phyloP scores from a whole-genome alignment of 2,113 vertebrate species.

The Oreotrochilus melanogaster region DNA sequence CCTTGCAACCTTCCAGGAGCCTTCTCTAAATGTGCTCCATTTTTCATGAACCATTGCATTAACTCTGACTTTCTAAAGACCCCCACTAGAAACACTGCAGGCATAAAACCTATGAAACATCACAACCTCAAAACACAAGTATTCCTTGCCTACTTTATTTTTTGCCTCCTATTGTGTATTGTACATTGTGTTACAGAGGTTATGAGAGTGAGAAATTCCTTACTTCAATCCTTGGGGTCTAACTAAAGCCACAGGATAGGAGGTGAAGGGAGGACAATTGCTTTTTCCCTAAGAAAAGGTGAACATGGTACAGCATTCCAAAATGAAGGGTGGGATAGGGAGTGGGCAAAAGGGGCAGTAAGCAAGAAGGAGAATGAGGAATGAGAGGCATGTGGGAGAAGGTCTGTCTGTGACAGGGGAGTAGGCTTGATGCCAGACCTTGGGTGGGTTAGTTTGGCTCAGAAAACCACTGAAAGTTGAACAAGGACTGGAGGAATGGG shows the following conservation, averaged over 20 bases:
- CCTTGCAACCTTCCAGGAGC: conserved; percentile 9
- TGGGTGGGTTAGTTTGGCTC: neutral
- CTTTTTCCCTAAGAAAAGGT: neutral
- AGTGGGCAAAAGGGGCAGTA: neutral
- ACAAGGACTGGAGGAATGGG: neutral
- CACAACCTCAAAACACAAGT: neutral
- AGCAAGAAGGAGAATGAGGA: neutral
- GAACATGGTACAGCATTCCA: neutral
- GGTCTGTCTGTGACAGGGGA: neutral
- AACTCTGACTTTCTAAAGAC: conserved; percentile 9
- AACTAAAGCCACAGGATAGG: neutral
- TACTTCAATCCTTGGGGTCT: neutral
- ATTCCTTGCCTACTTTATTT: neutral
- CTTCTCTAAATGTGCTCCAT: conserved; percentile 28
- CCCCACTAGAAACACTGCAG: neutral
- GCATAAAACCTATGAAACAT: neutral
- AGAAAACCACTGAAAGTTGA: neutral
- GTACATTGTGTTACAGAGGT: neutral
- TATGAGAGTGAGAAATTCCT: neutral
- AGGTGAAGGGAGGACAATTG: neutral
- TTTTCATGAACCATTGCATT: neutral
- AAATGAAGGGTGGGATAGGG: neutral
- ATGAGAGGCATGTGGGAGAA: neutral
- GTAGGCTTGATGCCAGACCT: neutral
- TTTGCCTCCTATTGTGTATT: neutral